Conservation (phyloP, 2,888 invertebrate species). For the Hypolimnas misippus region DNA sequence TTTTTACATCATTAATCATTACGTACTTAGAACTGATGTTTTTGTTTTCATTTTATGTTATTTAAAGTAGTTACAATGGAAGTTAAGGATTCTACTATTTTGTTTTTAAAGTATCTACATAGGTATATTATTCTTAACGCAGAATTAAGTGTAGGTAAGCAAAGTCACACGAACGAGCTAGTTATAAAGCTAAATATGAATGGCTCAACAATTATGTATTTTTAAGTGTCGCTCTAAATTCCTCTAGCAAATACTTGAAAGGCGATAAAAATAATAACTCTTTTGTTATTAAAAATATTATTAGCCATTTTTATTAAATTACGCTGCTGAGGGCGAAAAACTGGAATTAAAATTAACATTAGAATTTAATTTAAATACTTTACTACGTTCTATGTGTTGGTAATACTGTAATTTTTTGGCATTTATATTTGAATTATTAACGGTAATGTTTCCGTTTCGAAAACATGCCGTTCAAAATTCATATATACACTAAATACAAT, state of each 20-base stretch:
- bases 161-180: too few species aligned
- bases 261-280: not conserved
- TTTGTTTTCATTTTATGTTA: too few species aligned
- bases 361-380: not conserved
- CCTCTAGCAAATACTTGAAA: not conserved
- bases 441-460: too few species aligned
- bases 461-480: not conserved
- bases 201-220: not conserved
- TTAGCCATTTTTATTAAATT: not conserved
- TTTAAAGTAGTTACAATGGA: too few species aligned
- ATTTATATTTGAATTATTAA: not conserved
- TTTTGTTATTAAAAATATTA: constrained; percentile 4
- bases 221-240: not conserved
- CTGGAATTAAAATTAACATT: not conserved
- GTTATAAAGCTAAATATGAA: not conserved
- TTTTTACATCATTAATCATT: too few species aligned
- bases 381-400: not conserved
- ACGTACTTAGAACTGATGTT: too few species aligned
- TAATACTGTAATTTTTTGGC: not conserved
- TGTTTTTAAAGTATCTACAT: too few species aligned
- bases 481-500: not conserved
- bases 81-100: too few species aligned
- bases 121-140: too few species aligned
- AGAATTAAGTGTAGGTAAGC: too few species aligned
- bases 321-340: not conserved